These are phyloP conservation scores for Pelochelys cantorii DNA, from an alignment of 2,797 vertebrate species.

Conservation along the genomic window DNA sequence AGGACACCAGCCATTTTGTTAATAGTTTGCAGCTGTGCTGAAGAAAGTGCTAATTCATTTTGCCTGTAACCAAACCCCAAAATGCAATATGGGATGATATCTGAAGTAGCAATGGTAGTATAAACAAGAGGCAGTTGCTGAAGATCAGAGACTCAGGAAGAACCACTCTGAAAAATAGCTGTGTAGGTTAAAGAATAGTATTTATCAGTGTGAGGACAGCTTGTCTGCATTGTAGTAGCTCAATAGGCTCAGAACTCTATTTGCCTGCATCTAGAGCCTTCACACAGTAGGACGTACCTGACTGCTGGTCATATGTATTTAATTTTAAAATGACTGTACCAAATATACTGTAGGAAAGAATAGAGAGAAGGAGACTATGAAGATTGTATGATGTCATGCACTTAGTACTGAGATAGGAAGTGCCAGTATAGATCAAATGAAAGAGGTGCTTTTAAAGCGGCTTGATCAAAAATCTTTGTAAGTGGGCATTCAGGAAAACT, in stretches of 20 bases:
- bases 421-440: constrained; percentile 43
- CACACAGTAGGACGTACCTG: background rate
- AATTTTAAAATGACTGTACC: background rate
- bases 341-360: background rate
- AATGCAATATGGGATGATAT: background rate
- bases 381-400: background rate
- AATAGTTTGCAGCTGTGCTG: fast-evolving
- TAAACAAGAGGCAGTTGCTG: background rate
- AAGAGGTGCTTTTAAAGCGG: constrained; percentile 48
- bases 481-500: constrained; percentile 35
- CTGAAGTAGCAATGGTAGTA: background rate
- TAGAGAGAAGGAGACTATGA: background rate
- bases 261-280: fast-evolving
- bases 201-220: background rate
- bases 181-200: background rate
- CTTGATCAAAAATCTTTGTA: constrained; percentile 50
- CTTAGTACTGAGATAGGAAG: constrained; percentile 20
- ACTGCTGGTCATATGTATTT: background rate
- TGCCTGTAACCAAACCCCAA: background rate
- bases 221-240: background rate
- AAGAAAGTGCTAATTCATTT: background rate
- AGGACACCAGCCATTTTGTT: background rate
- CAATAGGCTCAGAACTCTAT: background rate
- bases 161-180: fast-evolving
- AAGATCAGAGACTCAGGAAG: background rate